Percentiles rank a stretch among this genome's conserved stretches.
phyloP scores from a whole-genome alignment of 2,113 vertebrate species.

The Rousettus leschenaultii region DNA sequence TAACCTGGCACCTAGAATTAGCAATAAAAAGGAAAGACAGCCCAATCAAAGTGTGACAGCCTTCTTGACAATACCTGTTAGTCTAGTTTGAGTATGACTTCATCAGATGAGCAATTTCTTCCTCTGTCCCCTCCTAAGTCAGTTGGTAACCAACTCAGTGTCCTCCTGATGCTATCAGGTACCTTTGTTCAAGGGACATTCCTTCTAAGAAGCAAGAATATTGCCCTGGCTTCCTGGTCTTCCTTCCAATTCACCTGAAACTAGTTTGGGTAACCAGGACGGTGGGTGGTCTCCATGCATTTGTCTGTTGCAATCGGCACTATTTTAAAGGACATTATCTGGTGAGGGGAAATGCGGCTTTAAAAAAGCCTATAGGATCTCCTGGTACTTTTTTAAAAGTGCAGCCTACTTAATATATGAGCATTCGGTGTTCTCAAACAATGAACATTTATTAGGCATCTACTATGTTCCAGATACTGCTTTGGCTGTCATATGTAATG shows the following conservation, averaged over 20 bases:
- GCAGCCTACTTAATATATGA: not conserved
- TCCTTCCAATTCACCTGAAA: not conserved
- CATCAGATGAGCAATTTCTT: not conserved
- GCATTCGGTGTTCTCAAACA: not conserved
- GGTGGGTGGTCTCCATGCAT: not conserved
- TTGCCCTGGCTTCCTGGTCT: not conserved
- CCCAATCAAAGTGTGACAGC: not conserved
- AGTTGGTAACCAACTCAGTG: not conserved
- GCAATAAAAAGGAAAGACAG: not conserved
- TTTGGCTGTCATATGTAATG: not conserved
- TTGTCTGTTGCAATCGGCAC: not conserved
- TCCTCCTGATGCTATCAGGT: not conserved
- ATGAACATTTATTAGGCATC: not conserved
- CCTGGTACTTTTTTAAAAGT: not conserved
- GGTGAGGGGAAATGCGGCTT: accelerated
- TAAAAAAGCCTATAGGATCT: not conserved
- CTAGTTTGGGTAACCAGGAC: not conserved
- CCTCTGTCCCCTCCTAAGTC: not conserved
- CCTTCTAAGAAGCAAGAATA: not conserved
- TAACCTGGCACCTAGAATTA: not conserved
- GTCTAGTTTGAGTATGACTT: not conserved
- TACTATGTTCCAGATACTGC: not conserved
- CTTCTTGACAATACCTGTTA: not conserved
- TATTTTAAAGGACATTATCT: not conserved
- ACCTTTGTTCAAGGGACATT: not conserved